Evolutionary conservation across 1,140 invertebrate genomes (phyloP).

Genomic region (Prorops nasuta): DNA sequence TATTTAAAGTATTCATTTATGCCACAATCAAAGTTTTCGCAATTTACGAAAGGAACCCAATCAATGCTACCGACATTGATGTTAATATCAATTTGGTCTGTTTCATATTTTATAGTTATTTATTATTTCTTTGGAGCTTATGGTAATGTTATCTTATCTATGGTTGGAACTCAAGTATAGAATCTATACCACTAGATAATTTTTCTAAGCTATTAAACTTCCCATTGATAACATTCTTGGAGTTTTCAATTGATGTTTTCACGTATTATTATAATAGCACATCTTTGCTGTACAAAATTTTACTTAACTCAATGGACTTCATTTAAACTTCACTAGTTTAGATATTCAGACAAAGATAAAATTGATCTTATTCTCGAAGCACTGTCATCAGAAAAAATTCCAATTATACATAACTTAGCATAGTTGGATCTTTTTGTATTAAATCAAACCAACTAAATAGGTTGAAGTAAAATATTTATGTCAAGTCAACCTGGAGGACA

Average conservation of each 20-base stretch:
- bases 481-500: slow-evolving; percentile 76
- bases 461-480: slow-evolving; percentile 65
- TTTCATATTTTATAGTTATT: slow-evolving; percentile 60
- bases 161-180: slow-evolving; percentile 30
- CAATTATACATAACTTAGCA: slow-evolving; percentile 69
- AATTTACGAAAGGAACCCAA: slow-evolving; percentile 61
- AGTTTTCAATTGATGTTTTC: slow-evolving; percentile 67
- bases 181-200: slow-evolving; percentile 56
- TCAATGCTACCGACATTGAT: slow-evolving; percentile 60
- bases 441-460: slow-evolving; percentile 57
- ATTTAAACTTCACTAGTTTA: slow-evolving; percentile 48
- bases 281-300: slow-evolving; percentile 67
- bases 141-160: slow-evolving; percentile 20
- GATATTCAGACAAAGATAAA: slow-evolving; percentile 21
- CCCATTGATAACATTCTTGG: slow-evolving; percentile 63
- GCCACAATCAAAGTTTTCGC: slow-evolving; percentile 65
- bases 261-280: slow-evolving; percentile 68
- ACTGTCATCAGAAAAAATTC: slow-evolving; percentile 58
- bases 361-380: slow-evolving; percentile 56
- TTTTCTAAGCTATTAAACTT: slow-evolving; percentile 56
- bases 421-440: slow-evolving; percentile 67
- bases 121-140: slow-evolving; percentile 62
- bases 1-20: slow-evolving; percentile 63
- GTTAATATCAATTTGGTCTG: slow-evolving; percentile 61
- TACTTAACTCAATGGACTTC: slow-evolving; percentile 67